These are phyloP conservation scores for Coenobita brevimanus DNA, from an alignment of 1,140 invertebrate genomes.

Conservation along the genomic window DNA sequence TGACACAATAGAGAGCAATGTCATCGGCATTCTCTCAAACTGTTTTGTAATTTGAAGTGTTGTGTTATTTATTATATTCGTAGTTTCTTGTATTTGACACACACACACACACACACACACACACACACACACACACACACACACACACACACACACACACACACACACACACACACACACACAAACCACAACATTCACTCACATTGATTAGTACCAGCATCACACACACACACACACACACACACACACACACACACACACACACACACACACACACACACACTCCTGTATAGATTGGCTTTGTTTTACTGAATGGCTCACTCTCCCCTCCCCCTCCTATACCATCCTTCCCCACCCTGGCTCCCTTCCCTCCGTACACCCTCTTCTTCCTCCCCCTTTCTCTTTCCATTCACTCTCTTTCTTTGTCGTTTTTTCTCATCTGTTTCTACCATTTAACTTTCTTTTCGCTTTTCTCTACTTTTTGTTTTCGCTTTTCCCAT, in stretches of 20 bases:
- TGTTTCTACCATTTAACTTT: no score
- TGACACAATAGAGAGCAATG: no score
- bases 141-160: not conserved
- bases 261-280: not conserved
- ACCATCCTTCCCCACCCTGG: not conserved
- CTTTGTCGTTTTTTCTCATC: not conserved
- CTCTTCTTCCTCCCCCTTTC: not conserved
- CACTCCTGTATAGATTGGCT: not conserved
- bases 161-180: not conserved
- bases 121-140: not conserved
- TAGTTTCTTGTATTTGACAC: no score
- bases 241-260: not conserved
- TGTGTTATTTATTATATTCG: no score
- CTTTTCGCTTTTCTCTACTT: no score
- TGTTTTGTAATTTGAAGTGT: no score
- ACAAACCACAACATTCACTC: not conserved
- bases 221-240: constrained; percentile 9
- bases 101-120: no score
- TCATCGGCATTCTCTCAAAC: no score
- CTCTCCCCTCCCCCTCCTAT: no score
- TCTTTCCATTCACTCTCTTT: not conserved
- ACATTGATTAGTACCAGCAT: no score
- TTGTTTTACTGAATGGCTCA: no score
- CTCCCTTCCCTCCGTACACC: no score
- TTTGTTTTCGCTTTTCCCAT: not conserved